phyloP scores from a whole-genome alignment of 2,113 vertebrate genomes.

The Oncorhynchus kisutch region DNA sequence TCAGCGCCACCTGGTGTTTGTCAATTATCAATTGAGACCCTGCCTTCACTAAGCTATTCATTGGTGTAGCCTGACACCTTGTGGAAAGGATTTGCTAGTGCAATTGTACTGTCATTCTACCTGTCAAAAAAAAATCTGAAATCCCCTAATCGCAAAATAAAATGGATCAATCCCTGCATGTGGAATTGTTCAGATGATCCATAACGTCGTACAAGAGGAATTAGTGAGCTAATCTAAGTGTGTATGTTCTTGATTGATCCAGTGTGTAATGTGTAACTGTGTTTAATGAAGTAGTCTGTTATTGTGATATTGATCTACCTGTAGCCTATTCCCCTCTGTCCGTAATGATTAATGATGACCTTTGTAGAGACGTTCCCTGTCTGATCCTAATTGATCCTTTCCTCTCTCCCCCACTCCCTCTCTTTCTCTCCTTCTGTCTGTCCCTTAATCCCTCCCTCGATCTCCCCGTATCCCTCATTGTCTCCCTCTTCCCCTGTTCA shows the following conservation, averaged over 20 bases:
- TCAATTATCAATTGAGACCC: not conserved
- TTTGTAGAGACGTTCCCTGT: conserved; percentile 26
- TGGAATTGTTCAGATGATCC: not conserved
- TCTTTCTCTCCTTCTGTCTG: not conserved
- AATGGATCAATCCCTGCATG: no score
- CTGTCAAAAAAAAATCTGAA: not conserved
- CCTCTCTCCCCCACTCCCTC: conserved; percentile 6
- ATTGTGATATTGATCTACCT: not conserved
- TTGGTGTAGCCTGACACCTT: conserved; percentile 55
- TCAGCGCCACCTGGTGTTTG: not conserved
- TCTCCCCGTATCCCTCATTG: conserved; percentile 12
- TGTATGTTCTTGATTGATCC: not conserved
- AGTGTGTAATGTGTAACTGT: not conserved
- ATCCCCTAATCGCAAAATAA: not conserved
- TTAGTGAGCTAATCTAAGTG: conserved; percentile 1
- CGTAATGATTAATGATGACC: conserved; percentile 20
- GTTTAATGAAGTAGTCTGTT: not conserved
- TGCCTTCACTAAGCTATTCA: conserved; percentile 13
- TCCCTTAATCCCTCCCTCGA: conserved; percentile 5
- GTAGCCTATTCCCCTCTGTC: not conserved
- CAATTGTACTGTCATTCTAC: not conserved
- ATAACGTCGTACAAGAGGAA: not conserved
- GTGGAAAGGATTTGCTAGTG: conserved; percentile 35
- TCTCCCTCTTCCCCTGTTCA: not conserved
- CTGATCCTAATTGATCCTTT: conserved; percentile 50